These are phyloP conservation scores for Hyla sarda DNA, from an alignment of 2,113 vertebrate species.

Conservation along the genomic window DNA sequence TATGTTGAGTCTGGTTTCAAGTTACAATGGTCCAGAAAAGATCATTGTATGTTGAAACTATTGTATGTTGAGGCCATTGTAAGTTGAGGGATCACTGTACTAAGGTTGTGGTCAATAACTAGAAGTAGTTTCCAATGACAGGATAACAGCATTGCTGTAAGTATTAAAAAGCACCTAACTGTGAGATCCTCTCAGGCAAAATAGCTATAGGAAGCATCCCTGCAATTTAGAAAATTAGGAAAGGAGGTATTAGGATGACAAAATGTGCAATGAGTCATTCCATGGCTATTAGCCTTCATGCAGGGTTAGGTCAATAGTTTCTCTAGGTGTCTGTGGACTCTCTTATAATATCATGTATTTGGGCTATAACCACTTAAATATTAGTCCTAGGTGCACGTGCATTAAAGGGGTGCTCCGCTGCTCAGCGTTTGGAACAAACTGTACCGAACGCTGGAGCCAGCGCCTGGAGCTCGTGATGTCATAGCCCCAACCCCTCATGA, in stretches of 20 bases:
- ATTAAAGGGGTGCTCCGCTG: too few relatives aligned
- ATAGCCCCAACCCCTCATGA: too few relatives aligned
- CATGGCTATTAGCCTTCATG: neutral
- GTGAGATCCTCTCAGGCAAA: neutral
- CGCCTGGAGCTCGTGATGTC: too few relatives aligned
- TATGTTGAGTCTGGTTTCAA: too few relatives aligned
- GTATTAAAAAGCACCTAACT: neutral
- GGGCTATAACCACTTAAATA: neutral
- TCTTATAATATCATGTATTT: neutral
- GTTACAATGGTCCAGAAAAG: too few relatives aligned
- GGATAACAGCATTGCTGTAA: neutral
- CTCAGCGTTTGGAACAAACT: too few relatives aligned
- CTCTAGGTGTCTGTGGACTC: neutral
- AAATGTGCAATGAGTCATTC: neutral
- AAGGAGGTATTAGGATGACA: neutral
- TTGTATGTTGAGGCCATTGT: too few relatives aligned
- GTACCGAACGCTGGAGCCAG: too few relatives aligned
- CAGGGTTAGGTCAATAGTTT: neutral
- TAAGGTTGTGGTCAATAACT: neutral
- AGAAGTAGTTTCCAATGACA: neutral
- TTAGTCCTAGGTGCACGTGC: neutral
- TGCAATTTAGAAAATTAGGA: neutral
- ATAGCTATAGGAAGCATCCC: slow-evolving; percentile 16
- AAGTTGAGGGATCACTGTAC: too few relatives aligned
- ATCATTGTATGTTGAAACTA: too few relatives aligned